Conservation (phyloP, 2,113 vertebrate genomes). For the Aspidoscelis tigris region DNA sequence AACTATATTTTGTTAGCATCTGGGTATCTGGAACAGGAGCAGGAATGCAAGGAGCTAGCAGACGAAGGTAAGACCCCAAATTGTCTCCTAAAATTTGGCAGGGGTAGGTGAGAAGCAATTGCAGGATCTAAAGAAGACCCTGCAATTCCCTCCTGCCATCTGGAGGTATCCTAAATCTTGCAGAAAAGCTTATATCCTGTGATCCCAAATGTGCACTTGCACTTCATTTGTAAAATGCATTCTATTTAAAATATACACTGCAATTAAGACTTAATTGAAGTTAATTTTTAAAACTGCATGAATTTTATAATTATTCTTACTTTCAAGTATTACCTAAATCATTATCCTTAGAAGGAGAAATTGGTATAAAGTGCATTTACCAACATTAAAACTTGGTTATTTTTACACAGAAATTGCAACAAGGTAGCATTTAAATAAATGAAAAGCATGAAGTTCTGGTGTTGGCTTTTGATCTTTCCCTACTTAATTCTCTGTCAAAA, state of each 20-base stretch:
- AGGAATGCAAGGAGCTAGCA: no score
- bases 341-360: background rate
- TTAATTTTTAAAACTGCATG: background rate
- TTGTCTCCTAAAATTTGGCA: no score
- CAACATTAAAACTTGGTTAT: background rate
- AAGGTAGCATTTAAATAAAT: background rate
- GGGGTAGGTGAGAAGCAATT: no score
- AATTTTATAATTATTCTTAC: background rate
- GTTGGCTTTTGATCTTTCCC: background rate
- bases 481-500: background rate
- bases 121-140: no score
- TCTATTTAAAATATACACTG: background rate
- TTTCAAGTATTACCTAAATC: background rate
- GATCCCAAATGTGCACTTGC: background rate
- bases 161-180: background rate
- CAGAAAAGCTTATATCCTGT: background rate
- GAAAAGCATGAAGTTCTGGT: background rate
- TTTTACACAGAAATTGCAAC: background rate
- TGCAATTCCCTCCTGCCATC: no score
- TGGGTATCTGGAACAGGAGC: no score
- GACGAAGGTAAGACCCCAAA: no score
- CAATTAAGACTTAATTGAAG: slow-evolving; percentile 2
- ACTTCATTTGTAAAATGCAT: background rate
- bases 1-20: no score
- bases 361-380: background rate